These are phyloP conservation scores for Syngnathus scovelli DNA, from an alignment of 2,113 vertebrate species.

Conservation along the genomic window DNA sequence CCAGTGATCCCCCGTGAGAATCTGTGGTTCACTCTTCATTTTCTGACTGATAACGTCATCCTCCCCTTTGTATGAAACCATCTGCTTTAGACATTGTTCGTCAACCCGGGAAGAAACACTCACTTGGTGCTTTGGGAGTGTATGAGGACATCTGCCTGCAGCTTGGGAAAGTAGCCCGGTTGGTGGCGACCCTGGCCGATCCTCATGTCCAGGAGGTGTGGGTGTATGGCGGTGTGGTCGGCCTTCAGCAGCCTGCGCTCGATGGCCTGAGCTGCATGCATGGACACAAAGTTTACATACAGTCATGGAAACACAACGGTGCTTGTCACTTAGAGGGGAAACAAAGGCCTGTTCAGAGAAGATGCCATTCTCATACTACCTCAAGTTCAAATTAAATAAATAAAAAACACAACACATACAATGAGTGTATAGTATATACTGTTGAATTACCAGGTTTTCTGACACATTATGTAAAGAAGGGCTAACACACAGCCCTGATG, in stretches of 20 bases:
- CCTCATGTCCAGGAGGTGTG: slow-evolving; percentile 95
- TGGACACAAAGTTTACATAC: slow-evolving; percentile 6
- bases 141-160: slow-evolving; percentile 88
- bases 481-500: too few relatives aligned
- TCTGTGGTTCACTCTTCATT: neutral
- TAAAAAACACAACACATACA: neutral
- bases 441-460: too few relatives aligned
- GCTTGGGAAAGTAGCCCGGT: slow-evolving; percentile 90
- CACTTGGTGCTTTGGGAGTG: slow-evolving; percentile 88
- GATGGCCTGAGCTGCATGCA: slow-evolving; percentile 78
- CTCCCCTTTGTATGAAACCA: neutral
- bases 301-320: neutral
- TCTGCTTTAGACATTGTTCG: neutral
- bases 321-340: neutral
- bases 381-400: neutral
- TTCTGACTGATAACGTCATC: neutral
- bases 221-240: slow-evolving; percentile 93
- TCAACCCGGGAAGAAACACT: slow-evolving; percentile 44
- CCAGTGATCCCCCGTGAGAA: neutral
- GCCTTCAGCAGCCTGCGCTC: slow-evolving; percentile 89
- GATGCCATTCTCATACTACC: neutral
- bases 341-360: too few relatives aligned
- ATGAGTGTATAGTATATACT: neutral
- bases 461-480: too few relatives aligned
- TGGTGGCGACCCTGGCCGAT: slow-evolving; percentile 96